Base-by-base conservation (phyloP, 2,797 vertebrate genomes). In the Lophius americanus region DNA sequence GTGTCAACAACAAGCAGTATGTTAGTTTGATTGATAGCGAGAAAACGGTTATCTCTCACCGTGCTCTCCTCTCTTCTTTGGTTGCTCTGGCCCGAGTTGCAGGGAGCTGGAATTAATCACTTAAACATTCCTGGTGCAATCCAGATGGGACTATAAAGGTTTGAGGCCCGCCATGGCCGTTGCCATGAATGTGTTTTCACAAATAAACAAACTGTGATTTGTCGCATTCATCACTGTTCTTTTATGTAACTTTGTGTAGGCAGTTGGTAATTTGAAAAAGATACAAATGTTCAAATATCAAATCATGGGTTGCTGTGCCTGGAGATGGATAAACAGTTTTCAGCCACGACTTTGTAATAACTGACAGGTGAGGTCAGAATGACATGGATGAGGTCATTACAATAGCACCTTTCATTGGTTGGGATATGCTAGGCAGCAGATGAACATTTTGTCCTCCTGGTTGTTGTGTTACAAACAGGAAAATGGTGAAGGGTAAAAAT, bases 41-140 rank as follows among this genome's bases (percentile, higher is more conserved):
- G 46, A 49, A 7, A n/a, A 51, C 58, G 43, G 60, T 41, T 71
- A 74, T 85, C 70, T 72, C 65, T 81, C 84, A 84, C 70, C 55
- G 71, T 92, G 78, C 55, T 41, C 76, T 92, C 86, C 84, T 88
- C 70, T 89, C 92, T 90, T 89, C 88, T 79, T 54, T 73, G 57
- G 52, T 66, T 75, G 58, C 49, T 58, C 60, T 79, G 78, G 61
- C 71, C 70, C 13, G 51, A 50, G 70, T 68, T 60, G 54, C 65
- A 58, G 32, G 38, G 64, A 81, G 58, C 65, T 85, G 81, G 73
- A 79, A 64, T 43, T 48, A 59, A 58, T 60, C 72, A 23, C 6
- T 38, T 35, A 47, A 44, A 9, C 54, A 23, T 10, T 51, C 48
- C 64, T 60, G 35, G 36, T 35, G 51, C 37, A 66, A 59, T 73